Evolutionary conservation across 2,888 invertebrate species (phyloP).

Genomic region (Nephrotoma guestfalica): DNA sequence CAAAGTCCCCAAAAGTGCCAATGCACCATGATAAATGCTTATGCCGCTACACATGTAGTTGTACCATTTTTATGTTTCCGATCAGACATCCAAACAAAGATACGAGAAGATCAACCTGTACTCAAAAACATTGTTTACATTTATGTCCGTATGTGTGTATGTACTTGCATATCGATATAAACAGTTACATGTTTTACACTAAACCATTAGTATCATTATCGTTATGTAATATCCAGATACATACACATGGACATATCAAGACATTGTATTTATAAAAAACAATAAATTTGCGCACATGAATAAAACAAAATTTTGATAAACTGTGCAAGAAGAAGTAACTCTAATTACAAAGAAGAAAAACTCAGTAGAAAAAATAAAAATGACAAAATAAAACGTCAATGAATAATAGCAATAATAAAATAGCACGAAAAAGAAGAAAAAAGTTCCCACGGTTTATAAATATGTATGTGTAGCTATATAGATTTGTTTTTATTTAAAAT

Average conservation of each 20-base stretch:
- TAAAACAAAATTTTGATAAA: neutral
- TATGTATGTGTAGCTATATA: neutral
- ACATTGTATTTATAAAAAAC: neutral
- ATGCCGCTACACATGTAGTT: no score
- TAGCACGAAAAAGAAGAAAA: neutral
- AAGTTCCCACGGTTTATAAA: neutral
- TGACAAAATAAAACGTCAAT: neutral
- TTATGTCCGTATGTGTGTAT: no score
- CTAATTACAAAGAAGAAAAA: neutral
- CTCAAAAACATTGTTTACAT: no score
- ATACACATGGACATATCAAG: neutral
- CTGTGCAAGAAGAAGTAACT: neutral
- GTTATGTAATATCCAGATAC: no score
- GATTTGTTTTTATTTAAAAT: neutral
- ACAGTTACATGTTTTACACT: no score
- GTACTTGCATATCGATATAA: no score
- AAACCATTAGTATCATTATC: no score
- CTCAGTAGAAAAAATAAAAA: neutral
- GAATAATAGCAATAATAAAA: neutral
- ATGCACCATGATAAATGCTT: no score
- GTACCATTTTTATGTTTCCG: no score
- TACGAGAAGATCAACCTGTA: no score
- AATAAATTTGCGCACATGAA: neutral
- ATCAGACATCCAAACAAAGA: no score
- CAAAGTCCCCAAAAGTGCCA: no score